These are phyloP conservation scores for Bothrops jararaca DNA, from an alignment of 2,113 vertebrate species.

Conservation along the genomic window DNA sequence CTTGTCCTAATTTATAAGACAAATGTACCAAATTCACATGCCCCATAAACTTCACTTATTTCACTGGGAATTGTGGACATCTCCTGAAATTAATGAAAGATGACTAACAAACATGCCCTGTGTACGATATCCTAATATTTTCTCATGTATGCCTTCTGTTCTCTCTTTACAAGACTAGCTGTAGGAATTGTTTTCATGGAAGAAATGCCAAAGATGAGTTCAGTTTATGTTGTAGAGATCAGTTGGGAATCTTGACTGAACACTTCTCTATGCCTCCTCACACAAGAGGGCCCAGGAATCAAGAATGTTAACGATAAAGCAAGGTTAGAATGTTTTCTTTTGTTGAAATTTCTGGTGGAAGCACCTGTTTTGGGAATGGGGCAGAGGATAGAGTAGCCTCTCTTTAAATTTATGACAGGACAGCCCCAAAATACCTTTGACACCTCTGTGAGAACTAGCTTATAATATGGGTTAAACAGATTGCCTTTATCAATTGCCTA, in stretches of 20 bases:
- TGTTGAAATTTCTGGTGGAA: background rate
- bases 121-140: background rate
- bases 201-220: background rate
- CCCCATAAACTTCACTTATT: background rate
- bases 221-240: background rate
- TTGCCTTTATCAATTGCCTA: slow-evolving; percentile 33
- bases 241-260: background rate
- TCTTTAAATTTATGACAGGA: background rate
- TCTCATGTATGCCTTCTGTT: background rate
- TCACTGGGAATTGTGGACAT: background rate
- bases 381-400: background rate
- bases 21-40: background rate
- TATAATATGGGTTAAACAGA: background rate
- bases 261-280: background rate
- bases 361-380: background rate
- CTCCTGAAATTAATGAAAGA: background rate
- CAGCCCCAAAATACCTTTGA: background rate
- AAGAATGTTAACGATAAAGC: background rate
- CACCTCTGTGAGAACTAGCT: background rate
- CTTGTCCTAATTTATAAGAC: slow-evolving; percentile 25
- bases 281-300: background rate
- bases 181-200: background rate
- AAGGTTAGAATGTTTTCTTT: background rate
- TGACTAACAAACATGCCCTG: background rate
- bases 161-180: background rate